phyloP scores from a whole-genome alignment of 2,797 vertebrate genomes.

The Ciconia nigra region DNA sequence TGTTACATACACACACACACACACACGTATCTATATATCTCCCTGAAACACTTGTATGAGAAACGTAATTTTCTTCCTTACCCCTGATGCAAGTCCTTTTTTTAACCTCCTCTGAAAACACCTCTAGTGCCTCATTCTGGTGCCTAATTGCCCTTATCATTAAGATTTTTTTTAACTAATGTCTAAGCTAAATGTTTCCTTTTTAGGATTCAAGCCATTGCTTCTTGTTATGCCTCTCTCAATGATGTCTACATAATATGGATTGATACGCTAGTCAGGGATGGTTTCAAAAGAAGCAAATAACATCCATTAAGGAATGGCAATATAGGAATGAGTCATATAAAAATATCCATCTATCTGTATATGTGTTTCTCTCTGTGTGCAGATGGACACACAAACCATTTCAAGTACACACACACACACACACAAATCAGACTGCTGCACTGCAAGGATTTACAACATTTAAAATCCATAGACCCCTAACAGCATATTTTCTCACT shows the following conservation, averaged over 20 bases:
- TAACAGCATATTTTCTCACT: not conserved
- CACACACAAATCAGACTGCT: not conserved
- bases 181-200: constrained; percentile 53
- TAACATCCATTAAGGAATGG: constrained; percentile 19
- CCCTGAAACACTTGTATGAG: not conserved
- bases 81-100: not conserved
- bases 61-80: not conserved
- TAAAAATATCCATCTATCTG: constrained; percentile 3
- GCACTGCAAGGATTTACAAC: not conserved
- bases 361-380: not conserved
- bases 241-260: constrained; percentile 49
- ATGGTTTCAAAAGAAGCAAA: constrained; percentile 34
- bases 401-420: not conserved
- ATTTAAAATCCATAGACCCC: not conserved
- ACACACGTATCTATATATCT: not conserved
- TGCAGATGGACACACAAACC: not conserved
- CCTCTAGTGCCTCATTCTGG: constrained; percentile 30
- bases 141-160: constrained; percentile 47
- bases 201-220: constrained; percentile 56
- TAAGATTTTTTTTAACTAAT: constrained; percentile 44
- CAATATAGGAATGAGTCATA: not conserved
- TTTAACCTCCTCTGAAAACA: constrained; percentile 23
- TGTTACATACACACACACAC: not conserved
- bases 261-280: constrained; percentile 41
- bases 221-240: constrained; percentile 40